These are phyloP conservation scores for Zaprionus nigranus DNA, from an alignment of 1,140 invertebrate species.

Conservation along the genomic window DNA sequence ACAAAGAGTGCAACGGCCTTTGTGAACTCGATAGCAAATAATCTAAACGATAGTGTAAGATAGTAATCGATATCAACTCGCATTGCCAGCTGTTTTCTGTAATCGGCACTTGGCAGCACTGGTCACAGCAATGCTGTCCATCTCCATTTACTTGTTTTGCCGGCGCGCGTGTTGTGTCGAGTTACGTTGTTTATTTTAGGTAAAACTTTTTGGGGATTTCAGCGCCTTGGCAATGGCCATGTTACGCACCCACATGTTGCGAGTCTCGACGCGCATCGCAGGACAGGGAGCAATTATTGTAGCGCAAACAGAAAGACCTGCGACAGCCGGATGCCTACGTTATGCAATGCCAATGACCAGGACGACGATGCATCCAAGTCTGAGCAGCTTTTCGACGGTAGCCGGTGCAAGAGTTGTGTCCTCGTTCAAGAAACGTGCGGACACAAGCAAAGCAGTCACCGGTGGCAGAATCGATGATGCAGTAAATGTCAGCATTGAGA, in stretches of 20 bases:
- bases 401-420: not conserved
- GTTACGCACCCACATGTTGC: conserved; percentile 51
- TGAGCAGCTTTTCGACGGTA: conserved; percentile 10
- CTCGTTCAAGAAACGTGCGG: conserved; percentile 5
- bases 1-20: not conserved
- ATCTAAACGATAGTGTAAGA: not conserved
- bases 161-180: conserved; percentile 32
- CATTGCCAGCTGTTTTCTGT: not conserved
- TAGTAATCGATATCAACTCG: not conserved
- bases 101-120: not conserved
- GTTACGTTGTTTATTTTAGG: conserved; percentile 14
- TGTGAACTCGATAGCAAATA: not conserved
- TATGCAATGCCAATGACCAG: conserved; percentile 38
- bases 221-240: conserved; percentile 32
- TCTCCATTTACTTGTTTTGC: conserved; percentile 31
- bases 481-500: conserved; percentile 21
- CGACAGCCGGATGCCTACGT: conserved; percentile 7
- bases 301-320: conserved; percentile 8
- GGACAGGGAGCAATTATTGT: not conserved
- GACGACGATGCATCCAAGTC: not conserved
- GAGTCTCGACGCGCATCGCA: conserved; percentile 7
- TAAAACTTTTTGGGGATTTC: not conserved
- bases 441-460: not conserved
- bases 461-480: not conserved
- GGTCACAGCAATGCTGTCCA: not conserved